phyloP scores from a whole-genome alignment of 2,113 vertebrate species.

The Callipepla californica region DNA sequence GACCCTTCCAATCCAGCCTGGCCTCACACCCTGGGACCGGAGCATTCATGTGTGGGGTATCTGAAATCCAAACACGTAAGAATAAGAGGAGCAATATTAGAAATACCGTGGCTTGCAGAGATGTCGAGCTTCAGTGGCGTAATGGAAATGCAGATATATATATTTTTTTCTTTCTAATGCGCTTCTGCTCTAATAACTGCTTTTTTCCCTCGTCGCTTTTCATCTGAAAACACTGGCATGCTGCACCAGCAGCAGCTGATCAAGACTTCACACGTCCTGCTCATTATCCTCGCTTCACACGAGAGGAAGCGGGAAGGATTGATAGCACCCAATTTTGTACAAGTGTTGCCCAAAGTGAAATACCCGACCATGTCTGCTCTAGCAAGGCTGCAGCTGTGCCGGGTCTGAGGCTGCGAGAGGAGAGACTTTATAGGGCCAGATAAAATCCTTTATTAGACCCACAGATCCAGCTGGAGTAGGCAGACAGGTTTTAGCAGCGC shows the following conservation, averaged over 20 bases:
- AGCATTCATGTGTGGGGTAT: background rate
- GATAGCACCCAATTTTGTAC: slow-evolving; percentile 16
- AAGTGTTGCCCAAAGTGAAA: slow-evolving; percentile 14
- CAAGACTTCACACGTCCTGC: slow-evolving; percentile 32
- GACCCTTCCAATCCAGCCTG: rapidly evolving
- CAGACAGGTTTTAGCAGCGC: background rate
- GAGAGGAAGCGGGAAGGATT: slow-evolving; percentile 31
- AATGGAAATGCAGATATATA: background rate
- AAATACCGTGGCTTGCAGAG: background rate
- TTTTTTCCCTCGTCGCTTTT: background rate
- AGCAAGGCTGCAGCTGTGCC: background rate
- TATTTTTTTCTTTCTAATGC: background rate
- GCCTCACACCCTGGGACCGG: background rate
- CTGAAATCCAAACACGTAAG: background rate
- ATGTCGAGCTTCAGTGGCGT: background rate
- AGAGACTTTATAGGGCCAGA: slow-evolving; percentile 35
- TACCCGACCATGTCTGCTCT: background rate
- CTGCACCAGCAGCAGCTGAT: slow-evolving; percentile 44
- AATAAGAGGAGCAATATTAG: background rate
- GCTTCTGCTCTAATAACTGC: slow-evolving; percentile 58
- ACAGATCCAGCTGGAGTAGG: slow-evolving; percentile 9
- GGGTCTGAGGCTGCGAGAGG: background rate
- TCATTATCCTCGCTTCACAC: slow-evolving; percentile 17
- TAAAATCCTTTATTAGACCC: slow-evolving; percentile 53
- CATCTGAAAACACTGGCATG: slow-evolving; percentile 13